These are phyloP conservation scores for Solenopsis fugax DNA, from an alignment of 1,140 invertebrate genomes.

Conservation along the genomic window DNA sequence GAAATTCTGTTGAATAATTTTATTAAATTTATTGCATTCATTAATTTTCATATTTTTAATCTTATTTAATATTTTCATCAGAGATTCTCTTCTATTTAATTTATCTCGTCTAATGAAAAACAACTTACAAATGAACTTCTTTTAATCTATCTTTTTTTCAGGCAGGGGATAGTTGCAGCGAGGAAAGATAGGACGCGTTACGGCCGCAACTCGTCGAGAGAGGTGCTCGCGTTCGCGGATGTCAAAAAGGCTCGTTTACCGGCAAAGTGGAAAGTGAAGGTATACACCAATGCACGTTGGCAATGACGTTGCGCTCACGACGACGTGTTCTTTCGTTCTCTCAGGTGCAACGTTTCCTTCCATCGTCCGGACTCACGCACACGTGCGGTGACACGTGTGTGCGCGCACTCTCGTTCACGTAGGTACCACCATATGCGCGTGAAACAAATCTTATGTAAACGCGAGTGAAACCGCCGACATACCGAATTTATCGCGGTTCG, in stretches of 20 bases:
- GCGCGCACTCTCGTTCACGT: background rate
- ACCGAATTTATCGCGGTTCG: conserved; percentile 59
- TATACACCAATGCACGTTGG: conserved; percentile 75
- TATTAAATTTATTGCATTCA: too few relatives aligned
- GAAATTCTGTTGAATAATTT: too few relatives aligned
- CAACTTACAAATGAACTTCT: background rate
- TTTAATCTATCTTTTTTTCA: background rate
- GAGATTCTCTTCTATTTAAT: too few relatives aligned
- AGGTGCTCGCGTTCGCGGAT: conserved; percentile 24
- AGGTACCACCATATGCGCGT: conserved; percentile 55
- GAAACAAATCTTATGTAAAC: conserved; percentile 75
- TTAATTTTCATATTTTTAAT: too few relatives aligned
- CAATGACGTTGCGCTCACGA: conserved; percentile 77
- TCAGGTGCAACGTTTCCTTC: conserved; percentile 74
- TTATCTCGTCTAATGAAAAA: too few relatives aligned
- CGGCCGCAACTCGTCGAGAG: conserved; percentile 16
- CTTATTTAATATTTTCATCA: too few relatives aligned
- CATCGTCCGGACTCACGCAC: conserved; percentile 60
- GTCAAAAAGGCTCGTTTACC: conserved; percentile 72
- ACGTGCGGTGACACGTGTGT: background rate
- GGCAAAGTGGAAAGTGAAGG: conserved; percentile 85
- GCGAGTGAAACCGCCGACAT: conserved; percentile 68
- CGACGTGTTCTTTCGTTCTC: conserved; percentile 43
- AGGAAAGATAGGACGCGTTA: background rate
- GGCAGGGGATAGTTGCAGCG: background rate